Conservation (phyloP, 1,140 invertebrate species). For the Cydia strobilella region DNA sequence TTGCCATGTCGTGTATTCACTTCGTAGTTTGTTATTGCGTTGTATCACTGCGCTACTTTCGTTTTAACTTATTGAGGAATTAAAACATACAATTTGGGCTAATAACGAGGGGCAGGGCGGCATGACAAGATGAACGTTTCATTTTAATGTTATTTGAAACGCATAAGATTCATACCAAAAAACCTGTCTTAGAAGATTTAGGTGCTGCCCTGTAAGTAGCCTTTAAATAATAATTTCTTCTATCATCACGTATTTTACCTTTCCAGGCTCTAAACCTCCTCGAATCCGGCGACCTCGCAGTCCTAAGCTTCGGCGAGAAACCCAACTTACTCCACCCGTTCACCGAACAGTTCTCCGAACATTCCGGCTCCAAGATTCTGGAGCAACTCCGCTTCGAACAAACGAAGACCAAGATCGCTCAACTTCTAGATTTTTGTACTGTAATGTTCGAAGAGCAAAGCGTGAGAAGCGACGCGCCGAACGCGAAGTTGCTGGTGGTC, state of each 20-base stretch:
- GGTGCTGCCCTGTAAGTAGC: too few species aligned
- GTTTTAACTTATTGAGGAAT: too few species aligned
- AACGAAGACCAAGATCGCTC: constrained; percentile 88
- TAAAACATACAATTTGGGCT: too few species aligned
- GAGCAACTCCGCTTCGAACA: constrained; percentile 91
- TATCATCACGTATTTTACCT: constrained; percentile 30
- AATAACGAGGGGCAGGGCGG: too few species aligned
- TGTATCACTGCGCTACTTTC: too few species aligned
- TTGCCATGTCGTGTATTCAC: too few species aligned
- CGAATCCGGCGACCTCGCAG: constrained; percentile 94
- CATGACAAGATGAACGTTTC: too few species aligned
- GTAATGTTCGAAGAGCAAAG: constrained; percentile 84
- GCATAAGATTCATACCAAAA: too few species aligned
- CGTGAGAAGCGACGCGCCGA: constrained; percentile 82
- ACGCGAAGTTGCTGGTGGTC: constrained; percentile 92
- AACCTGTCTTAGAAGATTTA: too few species aligned
- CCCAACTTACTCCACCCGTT: constrained; percentile 92
- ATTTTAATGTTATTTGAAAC: too few species aligned
- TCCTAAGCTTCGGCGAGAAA: constrained; percentile 96
- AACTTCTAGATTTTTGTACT: constrained; percentile 89
- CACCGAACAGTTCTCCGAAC: constrained; percentile 91
- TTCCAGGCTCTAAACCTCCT: constrained; percentile 92
- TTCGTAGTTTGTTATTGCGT: too few species aligned
- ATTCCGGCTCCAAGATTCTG: constrained; percentile 88
- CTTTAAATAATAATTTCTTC: too few species aligned